Evolutionary conservation across 2,113 vertebrate genomes (phyloP), one percentile per base, ranked within the genome.

Genomic region (Cryptomyrus ogoouensis): DNA sequence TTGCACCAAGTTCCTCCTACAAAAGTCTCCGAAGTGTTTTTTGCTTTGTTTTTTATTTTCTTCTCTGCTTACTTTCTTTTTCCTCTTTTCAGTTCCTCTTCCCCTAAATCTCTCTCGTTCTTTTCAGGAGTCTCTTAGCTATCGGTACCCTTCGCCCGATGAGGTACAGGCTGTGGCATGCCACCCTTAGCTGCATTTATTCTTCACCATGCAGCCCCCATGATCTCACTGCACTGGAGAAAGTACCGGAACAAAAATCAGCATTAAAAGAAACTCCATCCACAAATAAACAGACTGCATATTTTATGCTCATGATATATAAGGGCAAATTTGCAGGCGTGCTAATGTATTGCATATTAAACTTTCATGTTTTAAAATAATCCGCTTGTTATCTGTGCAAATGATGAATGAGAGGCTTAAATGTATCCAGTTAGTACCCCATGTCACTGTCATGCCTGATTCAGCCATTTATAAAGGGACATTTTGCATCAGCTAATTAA

Each of bases 111-210:
- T 95, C 35, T 95, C 92, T 92, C 95, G 91, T 93, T 95, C 91
- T 93, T 94, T 95, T 27, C 93, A 96, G 96, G 94, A 94, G 87
- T 95, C 93, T 94, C 94, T 96, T 95, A 96, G 95, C 95, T 93
- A 93, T 95, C 95, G 94, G 89, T 95, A 88, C 92, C 31, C 91
- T 47, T 95, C 95, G 90, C 91, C 94, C 92, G 93, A 95, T 91
- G 94, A 96, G 95, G 96, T 96, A 96, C 94, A 95, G 90, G 90
- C 53, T 88, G 50, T 93, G 92, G 93, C 95, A 94, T 94, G 92
- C 92, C 93, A 88, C 94, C 90, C 89, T 89, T 39, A 91, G 39
- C 91, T 89, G 89, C 93, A 93, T 93, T 89, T 91, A 91, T 90
- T 91, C 90, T 89, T 91, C 80, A 93, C 93, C 94, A 94, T 92